Evolutionary conservation across 2,888 invertebrate genomes (phyloP).

Genomic region (Ditula angustiorana): DNA sequence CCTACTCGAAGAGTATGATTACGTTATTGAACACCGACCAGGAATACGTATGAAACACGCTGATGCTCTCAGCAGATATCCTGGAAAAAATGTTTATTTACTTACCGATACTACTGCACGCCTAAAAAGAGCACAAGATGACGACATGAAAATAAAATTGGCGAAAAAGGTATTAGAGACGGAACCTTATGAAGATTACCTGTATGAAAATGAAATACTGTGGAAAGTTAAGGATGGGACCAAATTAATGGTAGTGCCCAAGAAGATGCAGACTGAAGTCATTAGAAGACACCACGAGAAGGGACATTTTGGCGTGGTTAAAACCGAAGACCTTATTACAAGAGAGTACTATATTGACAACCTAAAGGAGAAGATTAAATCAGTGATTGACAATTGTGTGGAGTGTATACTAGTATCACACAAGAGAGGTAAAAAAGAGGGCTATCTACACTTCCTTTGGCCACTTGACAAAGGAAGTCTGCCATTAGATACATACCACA

Average conservation of each 20-base stretch:
- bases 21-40: conserved; percentile 46
- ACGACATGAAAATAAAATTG: conserved; percentile 1
- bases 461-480: too few species aligned
- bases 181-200: neutral
- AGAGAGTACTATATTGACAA: too few species aligned
- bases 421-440: too few species aligned
- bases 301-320: conserved; percentile 46
- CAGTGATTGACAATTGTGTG: too few species aligned
- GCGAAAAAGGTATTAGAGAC: neutral
- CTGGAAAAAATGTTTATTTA: conserved; percentile 14
- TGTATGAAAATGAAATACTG: neutral
- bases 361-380: too few species aligned
- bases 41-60: conserved; percentile 46
- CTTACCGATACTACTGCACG: neutral
- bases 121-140: neutral
- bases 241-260: too few species aligned
- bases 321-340: conserved; percentile 44
- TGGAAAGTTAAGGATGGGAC: neutral
- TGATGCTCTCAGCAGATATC: conserved; percentile 47
- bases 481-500: conserved; percentile 20
- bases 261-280: neutral
- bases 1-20: conserved; percentile 45
- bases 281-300: conserved; percentile 37
- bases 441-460: too few species aligned
- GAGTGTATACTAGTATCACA: too few species aligned